Conservation (phyloP, 2,888 invertebrate genomes). For the Amphipoea oculea region DNA sequence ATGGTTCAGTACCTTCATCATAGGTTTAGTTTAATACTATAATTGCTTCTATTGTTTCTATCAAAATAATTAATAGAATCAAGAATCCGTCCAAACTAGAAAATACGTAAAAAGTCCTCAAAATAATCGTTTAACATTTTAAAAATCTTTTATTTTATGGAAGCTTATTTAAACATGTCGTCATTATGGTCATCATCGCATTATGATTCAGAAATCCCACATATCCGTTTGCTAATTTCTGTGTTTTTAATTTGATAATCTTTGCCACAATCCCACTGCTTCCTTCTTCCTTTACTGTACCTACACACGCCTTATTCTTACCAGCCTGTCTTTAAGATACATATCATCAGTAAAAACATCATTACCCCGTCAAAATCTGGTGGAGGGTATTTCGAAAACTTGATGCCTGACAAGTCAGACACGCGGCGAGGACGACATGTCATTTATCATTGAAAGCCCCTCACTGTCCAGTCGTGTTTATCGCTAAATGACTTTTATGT, state of each 20-base stretch:
- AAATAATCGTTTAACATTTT: not conserved
- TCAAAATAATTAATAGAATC: not conserved
- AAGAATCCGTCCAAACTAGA: not conserved
- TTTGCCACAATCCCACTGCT: no score
- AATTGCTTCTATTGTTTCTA: not conserved
- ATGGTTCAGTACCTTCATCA: not conserved
- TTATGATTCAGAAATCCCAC: not conserved
- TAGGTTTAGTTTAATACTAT: not conserved
- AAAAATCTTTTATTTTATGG: not conserved
- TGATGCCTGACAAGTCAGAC: slow-evolving; percentile 58
- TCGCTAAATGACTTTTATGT: slow-evolving; percentile 52
- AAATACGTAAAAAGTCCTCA: not conserved
- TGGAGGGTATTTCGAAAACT: slow-evolving; percentile 56
- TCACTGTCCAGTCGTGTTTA: slow-evolving; percentile 61
- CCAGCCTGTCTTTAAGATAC: no score
- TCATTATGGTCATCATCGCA: no score
- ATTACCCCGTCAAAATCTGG: slow-evolving; percentile 51
- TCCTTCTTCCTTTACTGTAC: not conserved
- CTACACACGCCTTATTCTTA: not conserved
- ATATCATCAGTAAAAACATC: slow-evolving; percentile 9
- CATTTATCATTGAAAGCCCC: slow-evolving; percentile 60
- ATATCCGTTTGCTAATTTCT: not conserved
- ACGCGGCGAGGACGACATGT: slow-evolving; percentile 49
- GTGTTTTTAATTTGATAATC: not conserved
- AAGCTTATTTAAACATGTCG: not conserved